phyloP scores from a whole-genome alignment of 2,888 invertebrate species.

The Bellardia pandia region DNA sequence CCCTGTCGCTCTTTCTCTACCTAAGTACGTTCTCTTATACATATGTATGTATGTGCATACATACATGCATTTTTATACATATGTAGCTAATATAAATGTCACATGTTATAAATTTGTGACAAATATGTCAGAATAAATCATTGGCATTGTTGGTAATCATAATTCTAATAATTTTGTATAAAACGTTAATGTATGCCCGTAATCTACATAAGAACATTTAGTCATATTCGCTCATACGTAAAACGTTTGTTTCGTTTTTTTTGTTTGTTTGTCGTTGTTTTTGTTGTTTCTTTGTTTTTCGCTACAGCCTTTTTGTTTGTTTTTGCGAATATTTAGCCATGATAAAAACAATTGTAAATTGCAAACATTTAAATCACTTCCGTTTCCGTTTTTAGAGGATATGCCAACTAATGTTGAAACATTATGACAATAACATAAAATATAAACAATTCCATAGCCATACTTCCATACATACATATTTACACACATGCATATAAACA shows the following conservation, averaged over 20 bases:
- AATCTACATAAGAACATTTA: slow-evolving; percentile 57
- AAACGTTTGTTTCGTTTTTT: slow-evolving; percentile 37
- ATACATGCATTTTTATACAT: not conserved
- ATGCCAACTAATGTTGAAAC: slow-evolving; percentile 71
- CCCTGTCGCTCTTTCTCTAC: not conserved
- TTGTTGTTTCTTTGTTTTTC: slow-evolving; percentile 30
- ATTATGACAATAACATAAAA: slow-evolving; percentile 69
- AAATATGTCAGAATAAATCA: slow-evolving; percentile 76
- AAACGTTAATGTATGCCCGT: slow-evolving; percentile 61
- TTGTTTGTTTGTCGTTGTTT: slow-evolving; percentile 1
- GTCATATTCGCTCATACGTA: slow-evolving; percentile 37
- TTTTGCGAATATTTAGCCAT: slow-evolving; percentile 44
- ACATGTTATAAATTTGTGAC: slow-evolving; percentile 69
- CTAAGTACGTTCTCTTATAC: not conserved
- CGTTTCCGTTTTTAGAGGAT: slow-evolving; percentile 70
- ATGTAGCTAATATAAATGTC: slow-evolving; percentile 20
- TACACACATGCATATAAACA: not conserved
- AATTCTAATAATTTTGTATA: slow-evolving; percentile 74
- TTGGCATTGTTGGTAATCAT: slow-evolving; percentile 75
- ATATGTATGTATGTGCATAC: not conserved
- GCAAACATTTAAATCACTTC: slow-evolving; percentile 73
- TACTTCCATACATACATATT: not conserved
- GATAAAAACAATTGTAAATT: slow-evolving; percentile 70
- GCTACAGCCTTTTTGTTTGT: slow-evolving; percentile 30
- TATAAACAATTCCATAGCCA: slow-evolving; percentile 49